A percentile compares a stretch with the other conserved stretches of the same genome.
phyloP scores from a whole-genome alignment of 2,797 vertebrate species.

The Danionella dracula region DNA sequence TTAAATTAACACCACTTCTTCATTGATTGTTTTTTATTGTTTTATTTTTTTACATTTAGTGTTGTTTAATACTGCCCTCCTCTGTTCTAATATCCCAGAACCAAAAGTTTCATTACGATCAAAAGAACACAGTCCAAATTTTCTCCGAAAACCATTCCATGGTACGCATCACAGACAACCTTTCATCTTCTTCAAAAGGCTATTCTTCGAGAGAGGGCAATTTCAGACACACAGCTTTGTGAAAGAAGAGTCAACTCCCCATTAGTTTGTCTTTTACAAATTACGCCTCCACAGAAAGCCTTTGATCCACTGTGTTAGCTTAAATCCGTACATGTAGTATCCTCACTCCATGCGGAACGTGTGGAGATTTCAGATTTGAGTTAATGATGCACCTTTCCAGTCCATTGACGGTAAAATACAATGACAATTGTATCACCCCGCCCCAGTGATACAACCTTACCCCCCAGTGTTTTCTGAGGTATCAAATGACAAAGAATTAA shows the following conservation, averaged over 20 bases:
- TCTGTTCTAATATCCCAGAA: background rate
- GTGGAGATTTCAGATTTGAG: background rate
- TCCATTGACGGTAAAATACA: background rate
- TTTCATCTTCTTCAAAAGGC: constrained; percentile 41
- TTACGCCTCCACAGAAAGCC: constrained; percentile 13
- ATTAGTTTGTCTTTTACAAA: constrained; percentile 37
- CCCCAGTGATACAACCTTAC: too few relatives aligned
- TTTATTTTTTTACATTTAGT: too few relatives aligned
- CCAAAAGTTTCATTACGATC: constrained; percentile 6
- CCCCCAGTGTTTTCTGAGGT: too few relatives aligned
- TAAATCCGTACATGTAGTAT: background rate
- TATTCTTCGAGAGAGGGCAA: constrained; percentile 21
- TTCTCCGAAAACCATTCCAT: constrained; percentile 20
- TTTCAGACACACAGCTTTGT: background rate
- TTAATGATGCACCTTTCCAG: background rate
- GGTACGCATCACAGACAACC: constrained; percentile 14
- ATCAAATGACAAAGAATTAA: too few relatives aligned
- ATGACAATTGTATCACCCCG: too few relatives aligned
- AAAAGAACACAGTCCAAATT: constrained; percentile 26
- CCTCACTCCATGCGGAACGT: background rate
- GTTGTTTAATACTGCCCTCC: background rate
- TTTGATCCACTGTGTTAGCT: constrained; percentile 20
- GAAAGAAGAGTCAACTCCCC: constrained; percentile 26
- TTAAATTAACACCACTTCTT: too few relatives aligned
- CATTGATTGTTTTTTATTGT: too few relatives aligned